Conservation (phyloP, 2,797 vertebrate genomes). For the Scarus forsteni region DNA sequence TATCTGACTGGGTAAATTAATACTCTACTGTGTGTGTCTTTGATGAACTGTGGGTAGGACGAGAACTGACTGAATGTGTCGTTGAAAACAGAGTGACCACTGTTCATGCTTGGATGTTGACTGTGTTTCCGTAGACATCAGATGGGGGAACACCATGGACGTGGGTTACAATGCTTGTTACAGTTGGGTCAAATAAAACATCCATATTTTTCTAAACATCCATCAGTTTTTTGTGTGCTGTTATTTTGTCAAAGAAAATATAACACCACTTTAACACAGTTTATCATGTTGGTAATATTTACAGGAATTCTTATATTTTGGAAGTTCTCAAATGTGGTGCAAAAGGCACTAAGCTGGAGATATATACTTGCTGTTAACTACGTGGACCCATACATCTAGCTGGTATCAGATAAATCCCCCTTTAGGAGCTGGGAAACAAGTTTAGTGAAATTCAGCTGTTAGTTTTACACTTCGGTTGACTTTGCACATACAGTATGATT, state of each 20-base stretch:
- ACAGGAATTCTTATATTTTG: too few species aligned
- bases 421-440: too few species aligned
- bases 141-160: constrained; percentile 65
- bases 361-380: too few species aligned
- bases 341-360: too few species aligned
- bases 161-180: constrained; percentile 82
- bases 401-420: too few species aligned
- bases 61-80: constrained; percentile 80
- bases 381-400: too few species aligned
- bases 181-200: constrained; percentile 86
- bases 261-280: neutral
- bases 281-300: too few species aligned
- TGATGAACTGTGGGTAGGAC: constrained; percentile 79
- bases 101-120: constrained; percentile 85
- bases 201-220: constrained; percentile 88
- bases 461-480: too few species aligned
- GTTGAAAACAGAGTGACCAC: constrained; percentile 70
- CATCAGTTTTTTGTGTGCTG: constrained; percentile 53
- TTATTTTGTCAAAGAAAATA: constrained; percentile 12
- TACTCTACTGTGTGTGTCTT: constrained; percentile 82
- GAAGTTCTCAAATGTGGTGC: too few species aligned
- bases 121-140: constrained; percentile 81
- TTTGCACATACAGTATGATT: too few species aligned
- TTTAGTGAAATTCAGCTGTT: too few species aligned
- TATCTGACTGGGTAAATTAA: constrained; percentile 80